These are phyloP conservation scores for Platalea minor DNA, from an alignment of 2,797 vertebrate genomes.

Conservation along the genomic window DNA sequence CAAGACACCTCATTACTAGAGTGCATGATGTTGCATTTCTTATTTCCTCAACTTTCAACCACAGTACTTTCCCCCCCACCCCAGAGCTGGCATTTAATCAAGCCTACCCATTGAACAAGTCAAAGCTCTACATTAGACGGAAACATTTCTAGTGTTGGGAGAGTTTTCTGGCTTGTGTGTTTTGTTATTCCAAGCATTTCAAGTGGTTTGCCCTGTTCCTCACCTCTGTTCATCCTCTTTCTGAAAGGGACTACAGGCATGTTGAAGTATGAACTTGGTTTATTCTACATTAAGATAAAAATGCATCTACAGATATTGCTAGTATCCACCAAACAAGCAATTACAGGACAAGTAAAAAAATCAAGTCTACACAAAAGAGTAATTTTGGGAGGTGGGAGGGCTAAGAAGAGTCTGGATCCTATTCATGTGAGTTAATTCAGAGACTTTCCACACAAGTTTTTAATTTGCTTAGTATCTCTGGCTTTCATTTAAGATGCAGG, in stretches of 20 bases:
- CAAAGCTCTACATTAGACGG: neutral
- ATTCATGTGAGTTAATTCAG: neutral
- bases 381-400: neutral
- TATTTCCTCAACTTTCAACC: neutral
- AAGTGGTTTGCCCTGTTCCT: neutral
- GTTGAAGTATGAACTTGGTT: neutral
- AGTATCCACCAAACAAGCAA: neutral
- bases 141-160: neutral
- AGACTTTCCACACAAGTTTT: neutral
- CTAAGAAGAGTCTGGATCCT: neutral
- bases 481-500: neutral
- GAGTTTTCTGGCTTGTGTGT: neutral
- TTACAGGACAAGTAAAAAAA: neutral
- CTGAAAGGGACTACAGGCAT: neutral
- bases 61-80: neutral
- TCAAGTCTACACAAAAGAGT: neutral
- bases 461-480: neutral
- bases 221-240: neutral
- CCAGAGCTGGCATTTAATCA: neutral
- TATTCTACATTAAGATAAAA: neutral
- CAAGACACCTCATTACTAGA: neutral
- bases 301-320: neutral
- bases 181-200: neutral
- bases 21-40: neutral
- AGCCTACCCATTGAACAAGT: neutral